phyloP scores from a whole-genome alignment of 2,888 invertebrate genomes.

The Conomelus anceps region DNA sequence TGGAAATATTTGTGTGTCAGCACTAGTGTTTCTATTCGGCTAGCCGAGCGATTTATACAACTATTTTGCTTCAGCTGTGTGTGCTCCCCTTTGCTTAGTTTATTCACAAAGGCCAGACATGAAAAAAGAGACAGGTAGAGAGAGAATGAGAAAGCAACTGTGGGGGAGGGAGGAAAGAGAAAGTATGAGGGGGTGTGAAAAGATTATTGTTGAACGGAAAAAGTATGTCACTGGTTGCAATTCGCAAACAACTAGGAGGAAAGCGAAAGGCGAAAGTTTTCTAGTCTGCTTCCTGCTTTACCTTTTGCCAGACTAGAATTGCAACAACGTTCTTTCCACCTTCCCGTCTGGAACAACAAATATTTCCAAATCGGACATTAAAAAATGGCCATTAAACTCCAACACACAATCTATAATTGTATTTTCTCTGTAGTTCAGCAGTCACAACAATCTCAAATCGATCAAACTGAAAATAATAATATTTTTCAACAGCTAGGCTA shows the following conservation, averaged over 20 bases:
- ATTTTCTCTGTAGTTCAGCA: too few species aligned
- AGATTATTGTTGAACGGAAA: neutral
- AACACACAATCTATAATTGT: too few species aligned
- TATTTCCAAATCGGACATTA: too few species aligned
- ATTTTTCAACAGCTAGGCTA: too few species aligned
- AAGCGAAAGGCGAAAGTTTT: neutral
- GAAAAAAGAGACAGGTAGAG: neutral
- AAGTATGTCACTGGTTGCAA: neutral
- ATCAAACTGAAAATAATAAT: too few species aligned
- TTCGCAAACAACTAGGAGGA: neutral
- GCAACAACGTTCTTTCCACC: neutral
- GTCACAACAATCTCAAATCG: too few species aligned
- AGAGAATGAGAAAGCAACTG: too few species aligned
- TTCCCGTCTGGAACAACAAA: neutral
- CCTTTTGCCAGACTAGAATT: neutral
- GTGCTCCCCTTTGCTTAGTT: neutral
- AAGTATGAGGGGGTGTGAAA: neutral
- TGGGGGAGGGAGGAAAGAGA: neutral
- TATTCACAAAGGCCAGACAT: neutral
- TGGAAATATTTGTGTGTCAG: neutral
- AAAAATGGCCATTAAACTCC: too few species aligned
- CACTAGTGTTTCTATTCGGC: neutral
- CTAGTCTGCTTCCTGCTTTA: neutral
- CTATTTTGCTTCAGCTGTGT: neutral
- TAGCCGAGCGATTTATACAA: neutral